Percentiles rank a stretch among this genome's conserved stretches.
Evolutionary conservation across 2,113 vertebrate species (phyloP).

Genomic region (Hippocampus barbouri): DNA sequence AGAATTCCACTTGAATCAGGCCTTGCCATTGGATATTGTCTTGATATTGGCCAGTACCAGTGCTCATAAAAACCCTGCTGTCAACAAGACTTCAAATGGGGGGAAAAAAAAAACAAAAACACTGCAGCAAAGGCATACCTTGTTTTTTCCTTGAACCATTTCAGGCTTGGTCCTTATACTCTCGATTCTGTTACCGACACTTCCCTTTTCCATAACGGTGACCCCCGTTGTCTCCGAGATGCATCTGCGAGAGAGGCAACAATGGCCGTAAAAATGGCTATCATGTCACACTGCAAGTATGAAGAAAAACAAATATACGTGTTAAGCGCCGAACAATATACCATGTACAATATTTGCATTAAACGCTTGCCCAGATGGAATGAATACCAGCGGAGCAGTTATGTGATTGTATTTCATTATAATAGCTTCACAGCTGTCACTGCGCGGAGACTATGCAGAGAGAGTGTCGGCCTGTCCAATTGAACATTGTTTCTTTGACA

Average conservation of each 20-base stretch:
- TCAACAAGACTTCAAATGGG: not conserved
- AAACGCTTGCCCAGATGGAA: not conserved
- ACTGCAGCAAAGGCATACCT: constrained; percentile 54
- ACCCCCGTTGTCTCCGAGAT: constrained; percentile 29
- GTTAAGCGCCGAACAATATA: not conserved
- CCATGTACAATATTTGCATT: not conserved
- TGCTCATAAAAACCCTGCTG: constrained; percentile 4
- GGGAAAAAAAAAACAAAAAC: not conserved
- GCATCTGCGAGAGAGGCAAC: constrained; percentile 54
- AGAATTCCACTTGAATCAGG: constrained; percentile 16
- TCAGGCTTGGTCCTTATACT: constrained; percentile 34
- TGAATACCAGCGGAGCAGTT: not conserved
- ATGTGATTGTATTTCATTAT: not conserved
- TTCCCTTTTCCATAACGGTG: not conserved
- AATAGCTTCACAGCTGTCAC: not conserved
- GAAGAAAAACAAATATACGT: not conserved
- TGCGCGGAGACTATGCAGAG: not conserved
- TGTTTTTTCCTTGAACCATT: constrained; percentile 63
- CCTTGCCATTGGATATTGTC: not conserved
- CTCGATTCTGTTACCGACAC: constrained; percentile 60
- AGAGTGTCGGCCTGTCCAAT: not conserved
- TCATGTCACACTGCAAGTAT: constrained; percentile 1
- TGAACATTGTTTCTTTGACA: not conserved
- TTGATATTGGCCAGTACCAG: constrained; percentile 2
- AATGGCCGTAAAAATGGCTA: constrained; percentile 7